Percentiles rank a stretch among this genome's conserved stretches.
phyloP scores from a whole-genome alignment of 2,797 vertebrate genomes.

The Microctenopoma steveboyesi region DNA sequence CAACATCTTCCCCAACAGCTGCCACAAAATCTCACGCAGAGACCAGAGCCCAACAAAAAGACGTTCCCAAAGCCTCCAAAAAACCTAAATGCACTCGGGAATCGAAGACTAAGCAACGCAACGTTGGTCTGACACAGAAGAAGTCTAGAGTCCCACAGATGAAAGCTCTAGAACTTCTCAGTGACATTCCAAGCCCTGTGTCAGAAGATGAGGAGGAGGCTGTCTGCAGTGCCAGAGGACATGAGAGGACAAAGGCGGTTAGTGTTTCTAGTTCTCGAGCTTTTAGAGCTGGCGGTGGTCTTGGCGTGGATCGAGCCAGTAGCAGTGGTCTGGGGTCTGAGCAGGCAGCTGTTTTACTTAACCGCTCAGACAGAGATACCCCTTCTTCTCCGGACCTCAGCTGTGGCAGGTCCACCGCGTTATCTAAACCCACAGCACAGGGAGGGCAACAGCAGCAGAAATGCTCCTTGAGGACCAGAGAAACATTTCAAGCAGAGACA shows the following conservation, averaged over 20 bases:
- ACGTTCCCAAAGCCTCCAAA: slow-evolving; percentile 48
- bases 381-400: slow-evolving; percentile 64
- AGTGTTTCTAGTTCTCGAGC: slow-evolving; percentile 67
- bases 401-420: slow-evolving; percentile 38
- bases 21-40: slow-evolving; percentile 23
- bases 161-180: slow-evolving; percentile 43
- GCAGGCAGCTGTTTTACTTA: slow-evolving; percentile 55
- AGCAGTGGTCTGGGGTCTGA: slow-evolving; percentile 64
- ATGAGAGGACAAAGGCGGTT: slow-evolving; percentile 68
- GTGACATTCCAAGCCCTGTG: slow-evolving; percentile 52
- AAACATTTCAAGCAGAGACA: slow-evolving; percentile 29
- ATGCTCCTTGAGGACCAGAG: slow-evolving; percentile 18
- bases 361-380: slow-evolving; percentile 63
- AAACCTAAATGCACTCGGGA: slow-evolving; percentile 27
- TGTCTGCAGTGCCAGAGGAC: slow-evolving; percentile 57
- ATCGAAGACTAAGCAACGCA: slow-evolving; percentile 40
- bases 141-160: slow-evolving; percentile 41
- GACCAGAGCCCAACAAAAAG: slow-evolving; percentile 34
- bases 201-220: slow-evolving; percentile 64
- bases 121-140: slow-evolving; percentile 42
- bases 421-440: slow-evolving; percentile 60
- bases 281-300: slow-evolving; percentile 63
- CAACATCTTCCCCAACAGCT: slow-evolving; percentile 40
- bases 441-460: slow-evolving; percentile 36
- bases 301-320: slow-evolving; percentile 54